phyloP scores from a whole-genome alignment of 2,797 vertebrate species.

The Channallabes apus region DNA sequence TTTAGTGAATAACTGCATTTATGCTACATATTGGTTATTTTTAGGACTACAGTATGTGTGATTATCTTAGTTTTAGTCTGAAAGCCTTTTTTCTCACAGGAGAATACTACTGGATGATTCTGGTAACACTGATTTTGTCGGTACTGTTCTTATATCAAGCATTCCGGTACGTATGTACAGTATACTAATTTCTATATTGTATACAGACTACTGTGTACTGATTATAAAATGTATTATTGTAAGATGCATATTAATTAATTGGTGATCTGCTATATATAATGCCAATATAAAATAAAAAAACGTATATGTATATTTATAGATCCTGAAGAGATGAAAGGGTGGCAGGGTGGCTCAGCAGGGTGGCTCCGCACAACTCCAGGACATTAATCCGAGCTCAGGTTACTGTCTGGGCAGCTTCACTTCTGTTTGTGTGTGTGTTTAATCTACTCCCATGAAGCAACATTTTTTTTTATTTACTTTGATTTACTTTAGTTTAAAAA shows the following conservation, averaged over 20 bases:
- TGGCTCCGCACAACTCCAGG: not conserved
- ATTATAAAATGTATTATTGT: not conserved
- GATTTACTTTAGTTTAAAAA: not conserved
- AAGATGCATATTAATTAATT: not conserved
- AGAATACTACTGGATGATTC: constrained; percentile 60
- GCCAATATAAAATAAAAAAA: not conserved
- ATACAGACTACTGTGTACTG: not conserved
- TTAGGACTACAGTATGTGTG: not conserved
- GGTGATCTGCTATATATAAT: not conserved
- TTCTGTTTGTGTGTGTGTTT: not conserved
- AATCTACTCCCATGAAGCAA: not conserved
- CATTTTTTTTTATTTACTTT: not conserved
- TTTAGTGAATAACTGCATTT: not conserved
- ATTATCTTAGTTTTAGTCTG: not conserved
- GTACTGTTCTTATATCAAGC: constrained; percentile 72
- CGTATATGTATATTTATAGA: constrained; percentile 10
- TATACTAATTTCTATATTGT: not conserved
- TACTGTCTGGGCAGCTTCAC: not conserved
- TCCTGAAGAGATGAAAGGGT: constrained; percentile 7
- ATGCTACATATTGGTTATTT: not conserved
- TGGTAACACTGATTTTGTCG: constrained; percentile 68
- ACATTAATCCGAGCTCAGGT: not conserved
- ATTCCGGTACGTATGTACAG: constrained; percentile 57
- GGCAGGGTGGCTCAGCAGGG: not conserved
- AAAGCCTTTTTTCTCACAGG: constrained; percentile 60